Base-by-base conservation (phyloP, 2,797 vertebrate species). In the Sphenodon punctatus region DNA sequence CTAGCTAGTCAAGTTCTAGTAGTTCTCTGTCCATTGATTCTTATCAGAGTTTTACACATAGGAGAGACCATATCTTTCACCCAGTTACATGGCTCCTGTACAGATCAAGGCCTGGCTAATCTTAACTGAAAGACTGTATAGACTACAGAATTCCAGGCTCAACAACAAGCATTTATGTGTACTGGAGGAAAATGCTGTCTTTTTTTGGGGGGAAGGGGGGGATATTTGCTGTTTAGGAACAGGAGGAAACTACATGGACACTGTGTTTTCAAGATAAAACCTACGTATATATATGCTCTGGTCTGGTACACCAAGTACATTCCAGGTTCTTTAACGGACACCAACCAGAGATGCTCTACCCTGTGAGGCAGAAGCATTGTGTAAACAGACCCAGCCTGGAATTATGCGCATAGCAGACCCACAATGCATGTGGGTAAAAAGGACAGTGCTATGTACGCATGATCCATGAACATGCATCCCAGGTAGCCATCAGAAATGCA, bases 241-340 rank as follows among this genome's bases (percentile, higher is more conserved):
- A 70, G 53, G 41, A 70, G 34, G 41, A 70, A 64, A 70, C 41
- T 9, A 16, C 39, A 55, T 69, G 49, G 46, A 39, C 67, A 70
- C 76, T 78, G 67, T 39, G 56, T 60, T 59, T 70, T 67, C 25
- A 60, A 70, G 78, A 78, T 71, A 70, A 74, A 78, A 46, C 45
- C n/a, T 64, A 78, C 78, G 55, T 70, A 56, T 27, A 39, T 38
- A 23, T 59, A 70, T 25, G 49, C 59, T 64, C n/a, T n/a, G n/a
- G n/a, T n/a, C n/a, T n/a, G n/a, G n/a, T n/a, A n/a, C n/a, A n/a
- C n/a, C n/a, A n/a, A n/a, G n/a, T n/a, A n/a, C n/a, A n/a, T n/a
- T n/a, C n/a, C n/a, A n/a, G n/a, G n/a, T n/a, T n/a, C n/a, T n/a
- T n/a, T n/a, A n/a, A n/a, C n/a, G n/a, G n/a, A n/a, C n/a, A n/a